Base-by-base conservation (phyloP, 2,888 invertebrate genomes). In the Strigamia transsilvanica region DNA sequence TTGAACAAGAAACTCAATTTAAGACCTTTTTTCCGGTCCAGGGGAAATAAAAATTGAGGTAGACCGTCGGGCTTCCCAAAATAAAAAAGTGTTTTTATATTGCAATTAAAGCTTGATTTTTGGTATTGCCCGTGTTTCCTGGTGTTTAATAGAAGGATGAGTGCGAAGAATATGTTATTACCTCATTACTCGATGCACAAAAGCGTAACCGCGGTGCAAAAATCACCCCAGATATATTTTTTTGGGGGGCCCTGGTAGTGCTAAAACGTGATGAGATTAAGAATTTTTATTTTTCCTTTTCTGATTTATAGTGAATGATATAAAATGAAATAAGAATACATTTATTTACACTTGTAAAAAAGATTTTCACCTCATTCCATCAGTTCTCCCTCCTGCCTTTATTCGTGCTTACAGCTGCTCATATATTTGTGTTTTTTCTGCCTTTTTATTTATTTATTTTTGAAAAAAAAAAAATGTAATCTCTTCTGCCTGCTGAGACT, bases 351-450 rank as follows among this genome's bases (percentile, higher is more conserved):
- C n/a, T 1, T 27, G 15, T n/a, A n/a, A 46, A 46, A n/a, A 46
- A 46, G n/a, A 46, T 46, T 46, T 46, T 46, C 46, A 46, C 46
- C 46, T 46, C 46, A n/a, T 46, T 46, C 15, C 46, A 46, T 46
- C 15, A 46, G 12, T 46, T 46, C n/a, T 46, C 15, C 46, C 46
- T 46, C 46, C 13, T 46, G 4, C n/a, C 2, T 46, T n/a, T 46
- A n/a, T 46, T 46, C 46, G 46, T 46, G 46, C 38, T 38, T 15
- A 46, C 46, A 46, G 46, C 46, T 46, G 46, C 46, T 46, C 46
- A n/a, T 46, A 46, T 46, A 46, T 46, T 46, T 46, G 13, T 38
- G 15, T 46, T 46, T 46, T 46, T 46, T 46, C n/a, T 46, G 5
- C n/a, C 0, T 46, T 46, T 13, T 46, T 46, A n/a, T 46, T 46